phyloP scores from a whole-genome alignment of 2,888 invertebrate genomes.

The Dione juno region DNA sequence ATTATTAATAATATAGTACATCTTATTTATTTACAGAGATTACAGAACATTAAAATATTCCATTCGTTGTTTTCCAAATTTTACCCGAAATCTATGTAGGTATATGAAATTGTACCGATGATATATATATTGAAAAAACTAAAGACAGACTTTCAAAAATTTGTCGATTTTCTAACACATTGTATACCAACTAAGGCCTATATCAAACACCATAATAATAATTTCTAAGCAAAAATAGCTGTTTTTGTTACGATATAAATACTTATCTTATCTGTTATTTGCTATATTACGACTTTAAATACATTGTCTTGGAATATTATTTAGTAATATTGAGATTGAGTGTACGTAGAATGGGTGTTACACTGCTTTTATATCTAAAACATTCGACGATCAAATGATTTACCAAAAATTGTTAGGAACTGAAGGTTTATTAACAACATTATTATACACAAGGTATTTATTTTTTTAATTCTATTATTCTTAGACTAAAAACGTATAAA shows the following conservation, averaged over 20 bases:
- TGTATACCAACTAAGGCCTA: background rate
- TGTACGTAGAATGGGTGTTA: constrained; percentile 39
- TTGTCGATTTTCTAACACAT: too few relatives aligned
- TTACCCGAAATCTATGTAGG: background rate
- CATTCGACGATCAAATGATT: constrained; percentile 49
- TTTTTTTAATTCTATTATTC: constrained; percentile 39
- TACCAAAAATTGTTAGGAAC: constrained; percentile 21
- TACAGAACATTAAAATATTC: background rate
- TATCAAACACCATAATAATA: background rate
- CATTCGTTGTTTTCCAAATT: background rate
- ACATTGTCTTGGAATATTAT: constrained; percentile 23
- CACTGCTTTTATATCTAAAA: constrained; percentile 41
- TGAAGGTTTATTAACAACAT: too few relatives aligned
- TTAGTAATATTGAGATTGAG: constrained; percentile 28
- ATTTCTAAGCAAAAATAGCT: constrained; percentile 8
- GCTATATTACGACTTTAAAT: constrained; percentile 33
- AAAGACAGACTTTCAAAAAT: too few relatives aligned
- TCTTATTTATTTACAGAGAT: background rate
- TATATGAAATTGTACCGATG: too few relatives aligned
- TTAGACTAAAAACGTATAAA: too few relatives aligned
- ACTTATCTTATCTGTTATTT: constrained; percentile 45
- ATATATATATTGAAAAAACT: too few relatives aligned
- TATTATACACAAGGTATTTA: constrained; percentile 42
- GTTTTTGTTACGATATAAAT: constrained; percentile 31
- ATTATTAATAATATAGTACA: too few relatives aligned